Evolutionary conservation across 1,140 invertebrate species (phyloP), one percentile per base, ranked within the genome.

Genomic region (Drosophila grimshawi): DNA sequence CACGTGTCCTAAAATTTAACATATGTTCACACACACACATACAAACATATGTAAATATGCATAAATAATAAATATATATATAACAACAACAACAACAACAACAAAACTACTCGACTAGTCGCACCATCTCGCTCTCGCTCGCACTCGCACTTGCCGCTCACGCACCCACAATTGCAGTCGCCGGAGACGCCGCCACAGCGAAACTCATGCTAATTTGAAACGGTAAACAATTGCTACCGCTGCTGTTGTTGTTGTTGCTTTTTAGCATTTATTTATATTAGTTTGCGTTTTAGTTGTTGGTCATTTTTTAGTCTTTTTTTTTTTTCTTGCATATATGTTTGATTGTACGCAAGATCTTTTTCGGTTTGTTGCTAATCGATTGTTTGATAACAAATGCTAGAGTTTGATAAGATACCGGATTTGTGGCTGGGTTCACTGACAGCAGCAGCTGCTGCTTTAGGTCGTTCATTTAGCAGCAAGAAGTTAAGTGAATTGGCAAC

Each of bases 181-280:
- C 63, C 60, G 64, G 48, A 74, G 57, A 55, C 67, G 65, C 72
- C 67, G 67, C 59, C 64, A 63, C 66, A 86, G 48, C 66, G 71
- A 60, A 67, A 83, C 68, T 68, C 62, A 80, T 74, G 68, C 62
- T 88, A 88, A 86, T 80, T 86, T 83, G 52, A 64, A 86, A 88
- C 80, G 85, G 82, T 86, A 86, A 86, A 88, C 83, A 81, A 86
- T 70, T 70, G 66, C 35, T 10, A 51, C 45, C 52, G 32, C 37
- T 48, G 27, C 32, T 61, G 10, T 41, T 51, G 30, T 33, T 53
- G 37, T 60, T 30, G 41, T 39, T 43, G 19, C 55, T 61, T 68
- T 68, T 76, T 30, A 64, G 63, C 68, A 73, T 66, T 79, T 79
- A 67, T 71, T 73, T 49, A 68, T 73, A 68, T 79, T 63, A 72